Percentiles rank a stretch among this genome's conserved stretches.
These are phyloP conservation scores for Triplophysa dalaica DNA, from an alignment of 2,113 vertebrate genomes.

Conservation along the genomic window DNA sequence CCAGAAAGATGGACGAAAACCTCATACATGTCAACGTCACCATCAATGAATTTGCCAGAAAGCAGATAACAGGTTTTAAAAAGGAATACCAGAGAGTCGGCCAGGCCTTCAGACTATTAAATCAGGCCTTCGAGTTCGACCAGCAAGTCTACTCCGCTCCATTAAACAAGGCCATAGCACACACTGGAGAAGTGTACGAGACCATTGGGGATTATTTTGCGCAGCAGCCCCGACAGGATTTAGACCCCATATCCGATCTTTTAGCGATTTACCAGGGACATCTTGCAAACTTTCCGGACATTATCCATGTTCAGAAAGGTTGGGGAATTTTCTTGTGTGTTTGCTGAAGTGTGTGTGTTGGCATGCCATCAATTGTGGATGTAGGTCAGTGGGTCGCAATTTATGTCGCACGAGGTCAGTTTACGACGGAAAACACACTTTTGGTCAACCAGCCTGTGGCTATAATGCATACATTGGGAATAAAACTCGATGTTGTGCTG, in stretches of 20 bases:
- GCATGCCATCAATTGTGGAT: constrained; percentile 6
- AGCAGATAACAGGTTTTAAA: constrained; percentile 92
- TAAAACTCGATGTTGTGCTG: background rate
- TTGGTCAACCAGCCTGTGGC: background rate
- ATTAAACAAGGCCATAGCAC: constrained; percentile 90
- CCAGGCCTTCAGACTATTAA: constrained; percentile 86
- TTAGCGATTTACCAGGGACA: constrained; percentile 94
- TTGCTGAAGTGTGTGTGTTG: background rate
- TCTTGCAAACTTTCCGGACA: constrained; percentile 96
- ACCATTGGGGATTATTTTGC: constrained; percentile 93
- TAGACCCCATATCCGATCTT: constrained; percentile 93
- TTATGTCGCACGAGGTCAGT: background rate
- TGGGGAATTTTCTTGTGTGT: constrained; percentile 35
- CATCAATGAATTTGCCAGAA: constrained; percentile 89
- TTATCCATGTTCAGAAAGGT: constrained; percentile 99
- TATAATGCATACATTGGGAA: background rate
- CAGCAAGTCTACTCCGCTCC: constrained; percentile 86
- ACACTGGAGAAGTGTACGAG: constrained; percentile 91
- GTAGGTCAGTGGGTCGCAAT: constrained; percentile 36
- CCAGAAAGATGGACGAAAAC: constrained; percentile 95
- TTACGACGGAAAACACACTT: background rate
- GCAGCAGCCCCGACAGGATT: constrained; percentile 92
- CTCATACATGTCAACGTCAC: constrained; percentile 87
- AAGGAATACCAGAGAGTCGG: constrained; percentile 98
- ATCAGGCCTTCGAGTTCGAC: constrained; percentile 94